These are phyloP conservation scores for Ictalurus furcatus DNA, from an alignment of 2,113 vertebrate genomes.

Conservation along the genomic window DNA sequence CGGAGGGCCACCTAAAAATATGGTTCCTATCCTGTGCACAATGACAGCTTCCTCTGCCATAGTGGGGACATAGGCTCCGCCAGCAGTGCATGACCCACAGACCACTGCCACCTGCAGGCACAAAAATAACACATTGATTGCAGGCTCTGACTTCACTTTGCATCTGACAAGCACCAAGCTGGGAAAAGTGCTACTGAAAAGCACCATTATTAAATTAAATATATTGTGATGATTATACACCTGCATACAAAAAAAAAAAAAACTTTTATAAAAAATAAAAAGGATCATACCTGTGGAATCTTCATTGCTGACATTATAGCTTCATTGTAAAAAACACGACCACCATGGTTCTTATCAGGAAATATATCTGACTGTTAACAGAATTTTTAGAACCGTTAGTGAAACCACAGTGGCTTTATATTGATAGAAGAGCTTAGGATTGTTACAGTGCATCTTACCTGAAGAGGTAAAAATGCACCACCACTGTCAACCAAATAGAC, in stretches of 20 bases:
- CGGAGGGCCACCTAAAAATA: conserved; percentile 85
- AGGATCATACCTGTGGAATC: conserved; percentile 80
- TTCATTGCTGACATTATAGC: conserved; percentile 83
- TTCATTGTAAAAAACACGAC: conserved; percentile 82
- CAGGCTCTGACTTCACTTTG: not conserved
- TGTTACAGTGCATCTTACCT: conserved; percentile 66
- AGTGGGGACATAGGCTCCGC: conserved; percentile 82
- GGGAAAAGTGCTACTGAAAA: not conserved
- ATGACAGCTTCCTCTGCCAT: conserved; percentile 84
- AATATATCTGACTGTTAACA: conserved; percentile 82
- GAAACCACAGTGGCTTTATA: not conserved
- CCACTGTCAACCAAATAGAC: conserved; percentile 83
- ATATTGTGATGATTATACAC: not conserved
- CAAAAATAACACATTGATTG: conserved; percentile 8
- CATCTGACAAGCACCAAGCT: not conserved
- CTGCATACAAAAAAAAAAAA: not conserved
- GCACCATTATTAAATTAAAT: not conserved
- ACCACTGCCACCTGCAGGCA: conserved; percentile 80
- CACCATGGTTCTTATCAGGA: conserved; percentile 84
- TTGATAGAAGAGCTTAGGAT: not conserved
- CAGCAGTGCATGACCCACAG: conserved; percentile 84
- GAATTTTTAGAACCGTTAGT: not conserved
- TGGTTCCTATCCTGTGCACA: conserved; percentile 79
- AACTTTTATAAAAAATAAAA: not conserved
- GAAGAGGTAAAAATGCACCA: conserved; percentile 83